Percentiles rank a stretch among this genome's conserved stretches.
Evolutionary conservation across 2,113 vertebrate species (phyloP).

Genomic region (Laticauda laticaudata): DNA sequence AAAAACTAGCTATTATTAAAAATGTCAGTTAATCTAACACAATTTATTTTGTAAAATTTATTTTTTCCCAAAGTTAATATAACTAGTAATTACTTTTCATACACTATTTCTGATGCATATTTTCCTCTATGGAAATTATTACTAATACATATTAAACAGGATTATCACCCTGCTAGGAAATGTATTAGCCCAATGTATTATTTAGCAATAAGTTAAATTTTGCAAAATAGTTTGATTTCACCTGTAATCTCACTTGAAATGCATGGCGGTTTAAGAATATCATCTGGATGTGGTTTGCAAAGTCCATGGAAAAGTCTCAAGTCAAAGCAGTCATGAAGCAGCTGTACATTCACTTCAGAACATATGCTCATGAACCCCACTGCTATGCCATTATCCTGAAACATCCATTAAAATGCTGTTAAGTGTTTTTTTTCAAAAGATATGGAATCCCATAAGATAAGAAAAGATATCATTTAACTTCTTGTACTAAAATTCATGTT

Average conservation of each 20-base stretch:
- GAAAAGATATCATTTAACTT: neutral
- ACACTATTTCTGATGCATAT: neutral
- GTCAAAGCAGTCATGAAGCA: slow-evolving; percentile 79
- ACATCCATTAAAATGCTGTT: slow-evolving; percentile 30
- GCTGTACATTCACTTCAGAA: slow-evolving; percentile 69
- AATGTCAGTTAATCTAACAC: neutral
- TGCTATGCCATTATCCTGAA: slow-evolving; percentile 74
- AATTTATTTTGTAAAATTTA: neutral
- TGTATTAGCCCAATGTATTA: neutral
- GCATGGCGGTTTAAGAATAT: slow-evolving; percentile 38
- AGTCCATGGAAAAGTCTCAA: slow-evolving; percentile 78
- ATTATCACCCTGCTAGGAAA: neutral
- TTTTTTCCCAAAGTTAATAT: neutral
- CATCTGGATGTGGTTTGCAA: slow-evolving; percentile 64
- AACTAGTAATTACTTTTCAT: neutral
- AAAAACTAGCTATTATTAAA: neutral
- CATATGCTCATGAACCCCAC: slow-evolving; percentile 84
- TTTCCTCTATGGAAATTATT: neutral
- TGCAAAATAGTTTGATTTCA: slow-evolving; percentile 3
- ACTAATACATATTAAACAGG: neutral
- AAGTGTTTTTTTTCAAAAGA: too few species aligned
- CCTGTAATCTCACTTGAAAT: slow-evolving; percentile 23
- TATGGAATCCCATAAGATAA: neutral
- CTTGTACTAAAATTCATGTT: neutral
- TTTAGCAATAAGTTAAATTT: neutral